Evolutionary conservation across 2,797 vertebrate species (phyloP).

Genomic region (Neostethus bicornis): DNA sequence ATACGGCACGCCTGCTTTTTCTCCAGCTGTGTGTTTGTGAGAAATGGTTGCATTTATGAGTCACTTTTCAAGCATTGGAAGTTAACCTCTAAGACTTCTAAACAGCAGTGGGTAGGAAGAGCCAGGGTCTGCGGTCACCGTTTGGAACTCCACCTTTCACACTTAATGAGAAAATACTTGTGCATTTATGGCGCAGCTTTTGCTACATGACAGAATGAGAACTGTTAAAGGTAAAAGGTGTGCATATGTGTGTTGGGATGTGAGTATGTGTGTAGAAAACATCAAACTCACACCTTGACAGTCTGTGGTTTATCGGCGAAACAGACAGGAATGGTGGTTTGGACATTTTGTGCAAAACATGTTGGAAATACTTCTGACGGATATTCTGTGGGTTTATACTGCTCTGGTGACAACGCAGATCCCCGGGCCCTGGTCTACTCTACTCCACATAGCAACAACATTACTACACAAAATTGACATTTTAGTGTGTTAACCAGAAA

Average conservation of each 20-base stretch:
- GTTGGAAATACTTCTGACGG: conserved; percentile 51
- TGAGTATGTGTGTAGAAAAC: neutral
- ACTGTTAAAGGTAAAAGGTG: conserved; percentile 16
- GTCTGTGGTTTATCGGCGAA: conserved; percentile 8
- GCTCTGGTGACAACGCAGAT: conserved; percentile 57
- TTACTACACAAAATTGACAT: conserved; percentile 81
- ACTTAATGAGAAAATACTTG: conserved; percentile 44
- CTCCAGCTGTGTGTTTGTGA: conserved; percentile 62
- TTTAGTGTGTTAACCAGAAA: conserved; percentile 80
- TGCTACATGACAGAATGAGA: conserved; percentile 24
- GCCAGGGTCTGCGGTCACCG: conserved; percentile 71
- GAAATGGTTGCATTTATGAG: conserved; percentile 57
- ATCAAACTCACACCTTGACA: conserved; percentile 22
- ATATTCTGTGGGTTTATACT: conserved; percentile 71
- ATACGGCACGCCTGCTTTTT: conserved; percentile 65
- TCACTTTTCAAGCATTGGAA: conserved; percentile 70
- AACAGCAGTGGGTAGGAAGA: conserved; percentile 72
- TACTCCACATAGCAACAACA: conserved; percentile 83
- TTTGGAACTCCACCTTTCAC: conserved; percentile 39
- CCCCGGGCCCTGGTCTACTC: conserved; percentile 78
- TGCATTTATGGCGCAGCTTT: conserved; percentile 51
- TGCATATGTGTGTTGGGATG: neutral
- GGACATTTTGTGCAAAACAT: conserved; percentile 50
- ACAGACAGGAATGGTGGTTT: conserved; percentile 28
- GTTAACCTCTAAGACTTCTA: conserved; percentile 73